Conservation (phyloP, 2,888 invertebrate genomes). For the Dynastes hyllus region DNA sequence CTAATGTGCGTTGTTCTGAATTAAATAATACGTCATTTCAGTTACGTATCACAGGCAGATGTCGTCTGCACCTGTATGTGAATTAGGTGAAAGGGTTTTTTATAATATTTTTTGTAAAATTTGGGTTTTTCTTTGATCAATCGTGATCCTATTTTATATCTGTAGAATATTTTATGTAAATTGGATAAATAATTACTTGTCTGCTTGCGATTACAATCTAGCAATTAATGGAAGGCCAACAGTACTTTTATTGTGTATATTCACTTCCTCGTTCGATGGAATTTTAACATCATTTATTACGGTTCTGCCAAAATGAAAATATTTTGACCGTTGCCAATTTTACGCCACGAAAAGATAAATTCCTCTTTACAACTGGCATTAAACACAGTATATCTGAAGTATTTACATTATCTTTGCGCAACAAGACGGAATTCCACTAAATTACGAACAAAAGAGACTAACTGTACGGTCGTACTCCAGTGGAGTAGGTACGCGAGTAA, state of each 20-base stretch:
- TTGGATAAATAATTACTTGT: no score
- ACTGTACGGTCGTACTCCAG: neutral
- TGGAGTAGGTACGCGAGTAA: neutral
- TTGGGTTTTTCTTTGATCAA: no score
- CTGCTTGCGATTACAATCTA: no score
- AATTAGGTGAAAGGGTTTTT: no score
- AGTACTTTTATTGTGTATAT: neutral
- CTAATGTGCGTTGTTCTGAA: no score
- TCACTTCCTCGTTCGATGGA: neutral
- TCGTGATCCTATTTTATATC: no score
- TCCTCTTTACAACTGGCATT: conserved; percentile 10
- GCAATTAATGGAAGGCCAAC: neutral
- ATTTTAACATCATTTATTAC: neutral
- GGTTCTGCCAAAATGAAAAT: neutral
- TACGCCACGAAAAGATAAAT: conserved; percentile 10
- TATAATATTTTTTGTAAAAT: no score
- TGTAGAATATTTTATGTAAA: no score
- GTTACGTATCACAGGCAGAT: no score
- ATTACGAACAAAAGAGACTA: conserved; percentile 12
- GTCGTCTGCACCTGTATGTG: no score
- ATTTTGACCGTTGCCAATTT: neutral
- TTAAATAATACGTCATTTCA: no score
- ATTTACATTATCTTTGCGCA: conserved; percentile 13
- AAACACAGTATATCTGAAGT: conserved; percentile 3
- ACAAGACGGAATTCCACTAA: conserved; percentile 14